These are phyloP conservation scores for Steatornis caripensis DNA, from an alignment of 2,113 vertebrate species.

Conservation along the genomic window DNA sequence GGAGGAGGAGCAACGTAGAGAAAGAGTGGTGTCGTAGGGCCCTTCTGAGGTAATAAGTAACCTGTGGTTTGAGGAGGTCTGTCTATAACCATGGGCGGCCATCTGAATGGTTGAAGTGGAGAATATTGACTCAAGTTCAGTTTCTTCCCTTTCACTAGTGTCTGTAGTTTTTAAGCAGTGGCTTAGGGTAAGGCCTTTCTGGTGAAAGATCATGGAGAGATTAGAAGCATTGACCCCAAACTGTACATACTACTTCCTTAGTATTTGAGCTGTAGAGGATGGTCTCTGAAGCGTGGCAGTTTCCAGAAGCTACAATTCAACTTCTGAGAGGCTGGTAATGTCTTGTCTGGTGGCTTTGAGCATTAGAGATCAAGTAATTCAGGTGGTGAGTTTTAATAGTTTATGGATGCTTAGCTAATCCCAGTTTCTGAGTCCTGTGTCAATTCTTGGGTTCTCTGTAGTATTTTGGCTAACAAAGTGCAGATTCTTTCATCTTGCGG, in stretches of 20 bases:
- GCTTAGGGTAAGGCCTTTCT: neutral
- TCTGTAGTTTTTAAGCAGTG: neutral
- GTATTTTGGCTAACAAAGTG: neutral
- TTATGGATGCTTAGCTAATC: neutral
- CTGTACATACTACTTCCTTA: neutral
- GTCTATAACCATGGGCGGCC: neutral
- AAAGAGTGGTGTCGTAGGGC: neutral
- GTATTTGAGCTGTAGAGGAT: neutral
- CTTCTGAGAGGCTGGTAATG: neutral
- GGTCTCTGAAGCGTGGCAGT: accelerated
- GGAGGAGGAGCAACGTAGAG: neutral
- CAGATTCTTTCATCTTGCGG: neutral
- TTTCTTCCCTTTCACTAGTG: neutral
- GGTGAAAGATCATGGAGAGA: neutral
- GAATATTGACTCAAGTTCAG: neutral
- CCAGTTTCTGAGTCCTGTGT: neutral
- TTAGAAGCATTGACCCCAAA: neutral
- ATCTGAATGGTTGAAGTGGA: neutral
- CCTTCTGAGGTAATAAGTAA: neutral
- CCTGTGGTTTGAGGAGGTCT: neutral
- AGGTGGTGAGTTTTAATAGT: neutral
- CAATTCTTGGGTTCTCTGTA: neutral
- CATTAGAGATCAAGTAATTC: neutral
- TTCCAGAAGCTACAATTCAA: neutral
- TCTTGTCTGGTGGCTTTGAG: neutral